These are phyloP conservation scores for Microchirus variegatus DNA, from an alignment of 2,797 vertebrate species.

Conservation along the genomic window DNA sequence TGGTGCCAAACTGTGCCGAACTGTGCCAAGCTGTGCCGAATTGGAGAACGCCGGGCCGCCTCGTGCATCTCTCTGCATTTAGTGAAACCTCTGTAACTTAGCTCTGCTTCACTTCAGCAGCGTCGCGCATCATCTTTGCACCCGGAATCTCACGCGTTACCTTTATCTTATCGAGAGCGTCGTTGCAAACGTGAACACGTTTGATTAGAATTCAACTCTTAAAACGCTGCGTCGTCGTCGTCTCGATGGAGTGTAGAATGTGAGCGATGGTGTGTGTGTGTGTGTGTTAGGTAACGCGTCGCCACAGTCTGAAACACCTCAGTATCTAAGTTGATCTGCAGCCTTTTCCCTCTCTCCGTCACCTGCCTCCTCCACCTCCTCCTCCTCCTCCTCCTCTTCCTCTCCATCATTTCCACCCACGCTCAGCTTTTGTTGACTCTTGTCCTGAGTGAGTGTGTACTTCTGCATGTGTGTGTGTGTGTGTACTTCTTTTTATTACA, in stretches of 20 bases:
- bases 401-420: slow-evolving; percentile 65
- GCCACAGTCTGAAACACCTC: slow-evolving; percentile 31
- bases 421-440: slow-evolving; percentile 65
- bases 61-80: no score
- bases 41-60: no score
- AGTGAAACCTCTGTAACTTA: no score
- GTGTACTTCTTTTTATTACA: slow-evolving; percentile 10
- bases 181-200: no score
- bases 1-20: no score
- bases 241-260: neutral
- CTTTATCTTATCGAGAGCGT: no score
- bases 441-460: slow-evolving; percentile 63
- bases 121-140: no score
- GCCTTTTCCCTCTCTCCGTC: slow-evolving; percentile 56
- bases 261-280: neutral
- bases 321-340: slow-evolving; percentile 31
- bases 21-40: no score
- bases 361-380: slow-evolving; percentile 51
- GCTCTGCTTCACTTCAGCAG: no score
- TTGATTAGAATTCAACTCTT: no score
- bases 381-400: slow-evolving; percentile 45
- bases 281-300: neutral
- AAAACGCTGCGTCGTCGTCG: no score
- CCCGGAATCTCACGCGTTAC: no score
- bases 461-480: slow-evolving; percentile 22